Percentiles rank a stretch among this genome's conserved stretches.
phyloP scores from a whole-genome alignment of 2,888 invertebrate genomes.

The Heliconius ismenius region DNA sequence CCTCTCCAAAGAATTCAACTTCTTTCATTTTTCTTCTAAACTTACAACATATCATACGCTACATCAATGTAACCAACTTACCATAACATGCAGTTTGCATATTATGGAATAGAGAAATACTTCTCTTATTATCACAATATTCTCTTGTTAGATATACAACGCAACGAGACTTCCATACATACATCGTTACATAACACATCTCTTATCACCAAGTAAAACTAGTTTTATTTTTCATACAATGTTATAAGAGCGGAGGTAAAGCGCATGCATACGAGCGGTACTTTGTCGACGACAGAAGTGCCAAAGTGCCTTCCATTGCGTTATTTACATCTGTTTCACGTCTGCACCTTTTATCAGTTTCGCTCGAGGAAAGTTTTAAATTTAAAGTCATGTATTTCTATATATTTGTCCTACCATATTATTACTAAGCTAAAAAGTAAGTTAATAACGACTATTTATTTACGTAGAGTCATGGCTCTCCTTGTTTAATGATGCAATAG shows the following conservation, averaged over 20 bases:
- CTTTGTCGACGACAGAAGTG: conserved; percentile 6
- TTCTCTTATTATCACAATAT: too few relatives aligned
- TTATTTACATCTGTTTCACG: conserved; percentile 7
- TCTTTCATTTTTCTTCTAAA: too few relatives aligned
- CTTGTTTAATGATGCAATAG: not conserved
- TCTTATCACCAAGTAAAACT: too few relatives aligned
- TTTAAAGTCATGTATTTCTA: not conserved
- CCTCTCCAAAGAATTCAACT: too few relatives aligned
- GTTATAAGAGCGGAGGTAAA: not conserved
- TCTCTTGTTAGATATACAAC: too few relatives aligned
- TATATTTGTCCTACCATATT: not conserved
- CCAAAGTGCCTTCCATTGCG: not conserved
- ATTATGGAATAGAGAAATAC: not conserved
- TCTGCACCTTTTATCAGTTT: not conserved
- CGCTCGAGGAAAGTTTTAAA: too few relatives aligned
- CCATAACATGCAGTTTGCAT: not conserved
- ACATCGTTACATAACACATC: too few relatives aligned
- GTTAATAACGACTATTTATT: not conserved
- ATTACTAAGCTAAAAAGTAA: not conserved
- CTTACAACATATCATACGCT: too few relatives aligned
- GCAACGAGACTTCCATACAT: too few relatives aligned
- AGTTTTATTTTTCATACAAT: conserved; percentile 5
- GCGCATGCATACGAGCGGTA: not conserved
- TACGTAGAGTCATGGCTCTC: not conserved
- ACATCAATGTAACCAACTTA: not conserved